phyloP scores from a whole-genome alignment of 2,888 invertebrate species.

The Drosophila tripunctata region DNA sequence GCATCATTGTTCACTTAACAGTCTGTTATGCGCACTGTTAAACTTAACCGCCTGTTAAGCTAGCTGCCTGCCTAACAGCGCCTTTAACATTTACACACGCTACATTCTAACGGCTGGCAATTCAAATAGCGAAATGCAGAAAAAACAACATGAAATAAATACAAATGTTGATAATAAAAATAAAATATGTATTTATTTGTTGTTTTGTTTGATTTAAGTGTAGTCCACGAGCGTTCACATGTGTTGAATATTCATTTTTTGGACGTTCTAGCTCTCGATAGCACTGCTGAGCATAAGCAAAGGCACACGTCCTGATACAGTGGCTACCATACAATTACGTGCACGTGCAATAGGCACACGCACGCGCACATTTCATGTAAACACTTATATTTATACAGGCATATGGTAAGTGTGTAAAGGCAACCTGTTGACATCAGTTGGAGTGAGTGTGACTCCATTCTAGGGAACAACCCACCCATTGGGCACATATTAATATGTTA shows the following conservation, averaged over 20 bases:
- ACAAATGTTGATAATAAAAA: neutral
- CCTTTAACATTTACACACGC: constrained; percentile 3
- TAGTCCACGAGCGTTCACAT: constrained; percentile 33
- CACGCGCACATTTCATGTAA: constrained; percentile 42
- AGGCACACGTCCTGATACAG: neutral
- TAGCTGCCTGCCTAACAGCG: constrained; percentile 14
- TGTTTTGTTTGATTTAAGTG: constrained; percentile 46
- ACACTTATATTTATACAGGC: constrained; percentile 17
- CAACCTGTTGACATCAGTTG: constrained; percentile 70
- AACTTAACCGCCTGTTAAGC: constrained; percentile 35
- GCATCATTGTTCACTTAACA: constrained; percentile 34
- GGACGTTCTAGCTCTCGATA: constrained; percentile 49
- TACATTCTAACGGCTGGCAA: neutral
- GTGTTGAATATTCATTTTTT: constrained; percentile 38
- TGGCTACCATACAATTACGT: constrained; percentile 20
- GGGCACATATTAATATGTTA: neutral
- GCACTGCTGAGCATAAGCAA: constrained; percentile 30
- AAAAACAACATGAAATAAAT: neutral
- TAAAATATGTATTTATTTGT: neutral
- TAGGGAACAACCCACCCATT: neutral
- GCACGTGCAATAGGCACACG: constrained; percentile 34
- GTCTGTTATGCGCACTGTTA: constrained; percentile 1
- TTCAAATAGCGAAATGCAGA: neutral
- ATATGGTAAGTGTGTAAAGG: constrained; percentile 19
- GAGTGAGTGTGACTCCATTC: constrained; percentile 1